Evolutionary conservation across 2,888 invertebrate genomes (phyloP).

Genomic region (Plebejus anna): DNA sequence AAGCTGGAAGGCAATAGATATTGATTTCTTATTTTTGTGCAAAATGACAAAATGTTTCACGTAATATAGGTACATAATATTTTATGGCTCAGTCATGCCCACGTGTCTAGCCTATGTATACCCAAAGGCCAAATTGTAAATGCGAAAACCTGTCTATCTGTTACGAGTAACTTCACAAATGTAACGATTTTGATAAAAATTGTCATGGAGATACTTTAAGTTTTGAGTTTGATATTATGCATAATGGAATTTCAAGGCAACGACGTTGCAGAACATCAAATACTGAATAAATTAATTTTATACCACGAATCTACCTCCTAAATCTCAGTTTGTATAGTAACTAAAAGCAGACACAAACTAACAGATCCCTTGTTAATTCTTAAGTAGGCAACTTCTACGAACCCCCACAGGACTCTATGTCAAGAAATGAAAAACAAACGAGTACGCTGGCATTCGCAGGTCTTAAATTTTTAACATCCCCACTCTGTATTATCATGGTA

Average conservation of each 20-base stretch:
- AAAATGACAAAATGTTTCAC: not conserved
- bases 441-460: not conserved
- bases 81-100: no score
- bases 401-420: not conserved
- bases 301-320: not conserved
- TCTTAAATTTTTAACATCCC: conserved; percentile 4
- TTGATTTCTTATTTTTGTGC: not conserved
- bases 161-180: not conserved
- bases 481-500: not conserved
- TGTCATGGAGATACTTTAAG: not conserved
- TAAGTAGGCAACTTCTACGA: not conserved
- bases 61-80: not conserved
- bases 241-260: not conserved
- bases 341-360: not conserved
- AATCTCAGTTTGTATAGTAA: not conserved
- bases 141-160: not conserved
- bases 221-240: not conserved
- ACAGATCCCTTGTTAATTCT: not conserved
- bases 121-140: no score
- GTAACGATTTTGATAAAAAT: not conserved
- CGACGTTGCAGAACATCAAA: not conserved
- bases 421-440: not conserved
- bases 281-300: no score
- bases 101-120: no score
- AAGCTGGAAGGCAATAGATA: not conserved